These are phyloP conservation scores for Perca fluviatilis DNA, from an alignment of 2,113 vertebrate species.

Conservation along the genomic window DNA sequence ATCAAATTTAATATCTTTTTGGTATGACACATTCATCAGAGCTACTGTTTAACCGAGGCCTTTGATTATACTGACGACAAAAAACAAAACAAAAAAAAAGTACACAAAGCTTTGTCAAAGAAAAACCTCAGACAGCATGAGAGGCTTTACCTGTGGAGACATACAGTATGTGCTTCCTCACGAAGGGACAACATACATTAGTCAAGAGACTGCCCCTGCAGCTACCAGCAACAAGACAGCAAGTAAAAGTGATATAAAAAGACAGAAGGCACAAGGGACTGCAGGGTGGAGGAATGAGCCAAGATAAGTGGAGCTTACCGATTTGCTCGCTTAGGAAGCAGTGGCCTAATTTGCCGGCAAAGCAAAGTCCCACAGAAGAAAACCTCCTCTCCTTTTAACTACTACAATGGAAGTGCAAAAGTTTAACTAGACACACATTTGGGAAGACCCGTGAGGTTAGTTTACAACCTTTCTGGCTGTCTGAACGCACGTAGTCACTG, in stretches of 20 bases:
- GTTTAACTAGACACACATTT: conserved; percentile 4
- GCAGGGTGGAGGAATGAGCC: conserved; percentile 59
- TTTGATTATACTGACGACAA: conserved; percentile 25
- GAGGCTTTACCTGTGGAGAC: conserved; percentile 70
- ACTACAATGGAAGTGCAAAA: conserved; percentile 21
- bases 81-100: conserved; percentile 21
- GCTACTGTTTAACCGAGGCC: conserved; percentile 8
- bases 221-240: conserved; percentile 64
- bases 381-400: conserved; percentile 17
- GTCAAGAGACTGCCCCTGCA: conserved; percentile 55
- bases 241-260: conserved; percentile 71
- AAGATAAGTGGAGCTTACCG: conserved; percentile 72
- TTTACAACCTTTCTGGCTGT: not conserved
- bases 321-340: conserved; percentile 69
- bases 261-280: conserved; percentile 67
- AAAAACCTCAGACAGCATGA: conserved; percentile 36
- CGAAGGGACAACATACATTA: conserved; percentile 65
- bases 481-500: not conserved
- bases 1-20: conserved; percentile 61
- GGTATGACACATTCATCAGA: conserved; percentile 32
- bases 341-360: conserved; percentile 68
- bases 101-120: conserved; percentile 36
- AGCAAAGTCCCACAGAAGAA: conserved; percentile 49
- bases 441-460: not conserved
- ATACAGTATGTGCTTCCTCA: conserved; percentile 48